phyloP scores from a whole-genome alignment of 2,113 vertebrate genomes.

The Fregata magnificens region DNA sequence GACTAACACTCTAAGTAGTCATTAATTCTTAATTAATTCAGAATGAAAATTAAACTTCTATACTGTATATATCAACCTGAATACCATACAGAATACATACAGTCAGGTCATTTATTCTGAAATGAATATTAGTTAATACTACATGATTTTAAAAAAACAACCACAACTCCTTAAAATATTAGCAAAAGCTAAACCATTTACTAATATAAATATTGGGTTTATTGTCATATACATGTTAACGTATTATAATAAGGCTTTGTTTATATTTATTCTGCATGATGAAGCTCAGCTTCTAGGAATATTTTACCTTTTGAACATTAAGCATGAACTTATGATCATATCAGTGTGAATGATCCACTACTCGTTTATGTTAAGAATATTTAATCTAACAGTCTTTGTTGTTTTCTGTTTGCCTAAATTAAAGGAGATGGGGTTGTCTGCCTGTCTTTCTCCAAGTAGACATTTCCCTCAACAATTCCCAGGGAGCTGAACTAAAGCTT shows the following conservation, averaged over 20 bases:
- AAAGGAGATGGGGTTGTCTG: neutral
- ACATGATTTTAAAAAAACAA: neutral
- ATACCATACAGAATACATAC: neutral
- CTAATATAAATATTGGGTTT: neutral
- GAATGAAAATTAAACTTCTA: conserved; percentile 67
- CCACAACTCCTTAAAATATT: neutral
- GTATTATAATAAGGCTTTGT: neutral
- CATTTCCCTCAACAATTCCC: neutral
- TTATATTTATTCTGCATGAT: neutral
- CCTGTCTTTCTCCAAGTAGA: neutral
- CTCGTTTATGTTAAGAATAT: neutral
- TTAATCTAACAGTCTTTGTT: neutral
- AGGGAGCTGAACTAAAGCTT: neutral
- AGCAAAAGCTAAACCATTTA: neutral
- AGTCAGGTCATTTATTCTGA: conserved; percentile 7
- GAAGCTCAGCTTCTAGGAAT: neutral
- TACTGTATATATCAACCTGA: conserved; percentile 43
- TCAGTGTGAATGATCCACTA: neutral
- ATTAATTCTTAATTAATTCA: conserved; percentile 75
- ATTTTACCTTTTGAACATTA: neutral
- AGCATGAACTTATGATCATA: neutral
- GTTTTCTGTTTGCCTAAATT: neutral
- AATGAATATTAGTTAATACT: conserved; percentile 30
- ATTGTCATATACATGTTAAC: neutral
- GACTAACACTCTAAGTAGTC: conserved; percentile 68